Evolutionary conservation across 1,140 invertebrate species (phyloP).

Genomic region (Saccostrea echinata): DNA sequence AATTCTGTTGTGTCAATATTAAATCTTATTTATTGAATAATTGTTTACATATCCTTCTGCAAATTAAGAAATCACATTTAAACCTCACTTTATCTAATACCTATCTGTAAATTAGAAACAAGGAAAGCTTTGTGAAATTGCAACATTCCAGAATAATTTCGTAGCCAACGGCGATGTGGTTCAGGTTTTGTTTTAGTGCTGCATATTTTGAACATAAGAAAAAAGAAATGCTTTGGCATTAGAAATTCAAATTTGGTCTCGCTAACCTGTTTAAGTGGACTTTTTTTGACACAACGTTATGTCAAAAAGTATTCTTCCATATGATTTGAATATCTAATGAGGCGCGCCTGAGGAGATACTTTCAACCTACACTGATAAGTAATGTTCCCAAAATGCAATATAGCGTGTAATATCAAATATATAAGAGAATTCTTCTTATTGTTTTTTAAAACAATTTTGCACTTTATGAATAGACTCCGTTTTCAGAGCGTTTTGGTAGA

Average conservation of each 20-base stretch:
- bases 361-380: background rate
- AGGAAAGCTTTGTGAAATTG: background rate
- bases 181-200: slow-evolving; percentile 16
- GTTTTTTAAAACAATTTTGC: slow-evolving; percentile 1
- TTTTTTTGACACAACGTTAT: slow-evolving; percentile 17
- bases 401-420: background rate
- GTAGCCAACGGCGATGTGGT: background rate
- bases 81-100: background rate
- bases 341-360: slow-evolving; percentile 8
- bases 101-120: background rate
- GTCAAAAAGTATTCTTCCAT: slow-evolving; percentile 32
- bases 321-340: slow-evolving; percentile 38
- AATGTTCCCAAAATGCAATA: background rate
- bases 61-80: slow-evolving; percentile 26
- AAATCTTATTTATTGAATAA: slow-evolving; percentile 5
- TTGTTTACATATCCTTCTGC: background rate
- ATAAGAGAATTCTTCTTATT: background rate
- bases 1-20: background rate
- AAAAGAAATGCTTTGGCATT: slow-evolving; percentile 11
- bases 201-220: slow-evolving; percentile 17
- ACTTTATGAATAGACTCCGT: background rate
- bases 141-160: slow-evolving; percentile 25
- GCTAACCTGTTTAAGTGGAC: slow-evolving; percentile 21
- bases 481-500: background rate
- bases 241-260: slow-evolving; percentile 29